Evolutionary conservation across 2,113 vertebrate species (phyloP).

Genomic region (Trachemys scripta): DNA sequence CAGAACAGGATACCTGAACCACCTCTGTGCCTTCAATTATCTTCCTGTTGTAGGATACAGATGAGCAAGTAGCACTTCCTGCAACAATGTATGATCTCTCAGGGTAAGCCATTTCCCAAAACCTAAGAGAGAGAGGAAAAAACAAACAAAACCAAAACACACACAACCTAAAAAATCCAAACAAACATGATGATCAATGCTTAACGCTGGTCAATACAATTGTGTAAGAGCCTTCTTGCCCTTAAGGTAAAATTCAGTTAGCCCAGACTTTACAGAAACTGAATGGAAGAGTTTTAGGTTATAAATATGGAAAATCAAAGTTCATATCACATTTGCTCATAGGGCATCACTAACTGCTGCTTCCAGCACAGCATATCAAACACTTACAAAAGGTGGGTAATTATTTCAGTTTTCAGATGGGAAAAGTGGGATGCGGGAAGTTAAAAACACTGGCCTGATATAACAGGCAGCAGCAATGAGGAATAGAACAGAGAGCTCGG

Average conservation of each 20-base stretch:
- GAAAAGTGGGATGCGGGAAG: neutral
- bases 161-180: neutral
- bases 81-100: conserved; percentile 95
- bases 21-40: conserved; percentile 98
- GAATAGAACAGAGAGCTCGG: neutral
- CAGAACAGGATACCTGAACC: conserved; percentile 87
- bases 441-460: neutral
- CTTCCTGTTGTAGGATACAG: conserved; percentile 96
- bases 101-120: conserved; percentile 97
- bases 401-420: neutral
- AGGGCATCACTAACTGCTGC: rapidly evolving
- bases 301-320: neutral
- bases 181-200: neutral
- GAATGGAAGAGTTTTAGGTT: neutral
- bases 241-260: neutral
- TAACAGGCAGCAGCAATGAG: neutral
- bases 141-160: neutral
- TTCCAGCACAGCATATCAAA: neutral
- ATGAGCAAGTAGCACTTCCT: conserved; percentile 88
- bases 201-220: neutral
- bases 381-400: neutral
- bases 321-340: neutral
- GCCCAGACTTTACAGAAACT: neutral
- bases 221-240: neutral
- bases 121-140: conserved; percentile 79